These are phyloP conservation scores for Athetis lepigone DNA, from an alignment of 2,888 invertebrate genomes.

Conservation along the genomic window DNA sequence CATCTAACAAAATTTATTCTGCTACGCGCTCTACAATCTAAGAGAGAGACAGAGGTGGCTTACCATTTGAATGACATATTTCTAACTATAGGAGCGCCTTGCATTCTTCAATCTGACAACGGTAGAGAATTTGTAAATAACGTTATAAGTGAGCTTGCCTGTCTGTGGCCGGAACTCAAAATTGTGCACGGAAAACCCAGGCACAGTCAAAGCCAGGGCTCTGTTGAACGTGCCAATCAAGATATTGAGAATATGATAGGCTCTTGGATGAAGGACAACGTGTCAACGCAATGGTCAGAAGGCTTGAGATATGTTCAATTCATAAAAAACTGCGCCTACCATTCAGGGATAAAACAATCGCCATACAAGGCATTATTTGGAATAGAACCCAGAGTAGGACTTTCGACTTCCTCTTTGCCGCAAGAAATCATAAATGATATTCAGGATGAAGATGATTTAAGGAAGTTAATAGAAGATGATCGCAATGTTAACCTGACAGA, in stretches of 20 bases:
- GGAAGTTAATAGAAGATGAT: too few species aligned
- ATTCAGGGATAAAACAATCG: conserved; percentile 69
- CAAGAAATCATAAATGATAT: too few species aligned
- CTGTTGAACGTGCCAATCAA: conserved; percentile 71
- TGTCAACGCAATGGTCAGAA: conserved; percentile 73
- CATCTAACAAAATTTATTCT: conserved; percentile 75
- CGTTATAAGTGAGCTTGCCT: conserved; percentile 47
- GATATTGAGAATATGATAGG: conserved; percentile 73
- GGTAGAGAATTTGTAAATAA: conserved; percentile 66
- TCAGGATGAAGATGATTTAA: too few species aligned
- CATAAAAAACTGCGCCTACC: conserved; percentile 76
- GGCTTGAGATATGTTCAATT: conserved; percentile 76
- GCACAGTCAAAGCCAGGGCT: conserved; percentile 70
- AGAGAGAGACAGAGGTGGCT: too few species aligned
- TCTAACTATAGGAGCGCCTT: too few species aligned
- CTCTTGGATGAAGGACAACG: conserved; percentile 73
- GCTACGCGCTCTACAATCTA: conserved; percentile 14
- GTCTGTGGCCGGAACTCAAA: conserved; percentile 69
- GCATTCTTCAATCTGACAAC: conserved; percentile 69
- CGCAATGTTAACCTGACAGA: too few species aligned
- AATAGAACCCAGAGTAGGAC: background rate
- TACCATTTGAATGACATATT: too few species aligned
- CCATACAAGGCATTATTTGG: conserved; percentile 75
- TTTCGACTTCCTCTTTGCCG: too few species aligned
- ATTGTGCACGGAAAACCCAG: conserved; percentile 74